These are phyloP conservation scores for Tridacna gigas DNA, from an alignment of 2,888 invertebrate genomes.

Conservation along the genomic window DNA sequence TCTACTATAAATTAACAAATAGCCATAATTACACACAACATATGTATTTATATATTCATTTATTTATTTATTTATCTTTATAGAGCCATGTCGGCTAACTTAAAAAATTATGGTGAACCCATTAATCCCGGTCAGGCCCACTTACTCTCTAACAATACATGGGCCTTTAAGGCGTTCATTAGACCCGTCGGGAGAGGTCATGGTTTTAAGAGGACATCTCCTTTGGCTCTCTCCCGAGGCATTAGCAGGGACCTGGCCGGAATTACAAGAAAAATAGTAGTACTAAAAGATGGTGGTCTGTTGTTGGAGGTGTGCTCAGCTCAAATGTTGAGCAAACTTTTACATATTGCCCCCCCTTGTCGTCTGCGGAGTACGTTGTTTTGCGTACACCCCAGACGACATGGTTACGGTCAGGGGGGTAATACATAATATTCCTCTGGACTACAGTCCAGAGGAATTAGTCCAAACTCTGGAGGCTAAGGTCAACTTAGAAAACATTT, in stretches of 20 bases:
- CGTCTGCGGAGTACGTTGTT: not conserved
- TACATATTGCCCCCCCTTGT: not conserved
- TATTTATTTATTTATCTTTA: too few species aligned
- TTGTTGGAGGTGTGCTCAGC: constrained; percentile 10
- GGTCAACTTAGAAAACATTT: not conserved
- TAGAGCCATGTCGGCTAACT: too few species aligned
- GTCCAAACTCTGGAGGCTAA: not conserved
- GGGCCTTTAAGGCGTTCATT: too few species aligned
- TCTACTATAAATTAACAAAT: too few species aligned
- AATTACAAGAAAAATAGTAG: not conserved
- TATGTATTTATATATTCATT: too few species aligned
- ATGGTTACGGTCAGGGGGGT: not conserved
- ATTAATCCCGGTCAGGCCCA: too few species aligned
- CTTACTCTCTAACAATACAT: too few species aligned
- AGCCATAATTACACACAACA: too few species aligned
- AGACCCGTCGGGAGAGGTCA: too few species aligned
- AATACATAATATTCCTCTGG: not conserved
- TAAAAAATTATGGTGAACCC: too few species aligned
- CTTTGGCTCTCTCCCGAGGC: not conserved
- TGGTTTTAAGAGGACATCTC: not conserved
- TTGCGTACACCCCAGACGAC: not conserved
- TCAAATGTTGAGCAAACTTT: not conserved
- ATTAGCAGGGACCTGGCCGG: not conserved
- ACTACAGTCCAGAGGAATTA: not conserved
- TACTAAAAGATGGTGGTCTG: not conserved